Evolutionary conservation across 2,113 vertebrate genomes (phyloP), one percentile per base, ranked within the genome.

Genomic region (Osmerus eperlanus): DNA sequence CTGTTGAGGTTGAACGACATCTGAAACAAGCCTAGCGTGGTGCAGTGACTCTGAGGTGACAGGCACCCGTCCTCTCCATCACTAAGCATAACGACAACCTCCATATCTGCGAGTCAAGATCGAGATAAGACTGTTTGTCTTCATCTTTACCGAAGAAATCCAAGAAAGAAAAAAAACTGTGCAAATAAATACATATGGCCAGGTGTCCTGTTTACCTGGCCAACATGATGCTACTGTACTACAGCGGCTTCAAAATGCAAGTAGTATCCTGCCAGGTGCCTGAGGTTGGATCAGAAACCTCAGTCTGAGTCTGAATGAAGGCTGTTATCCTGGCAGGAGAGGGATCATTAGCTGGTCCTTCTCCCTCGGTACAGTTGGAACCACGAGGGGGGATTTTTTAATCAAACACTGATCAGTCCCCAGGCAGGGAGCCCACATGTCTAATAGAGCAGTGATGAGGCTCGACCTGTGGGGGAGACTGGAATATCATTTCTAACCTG

Each of bases 351-450:
- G 69, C 55, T 3, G 0, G 56, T 70, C 65, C 14, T 28, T 69
- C 58, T 70, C 71, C 65, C 21, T 72, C 85, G 79, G 76, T 85
- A 71, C 25, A 72, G 51, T 64, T 52, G 41, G 78, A 47, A 83
- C 72, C 74, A 1, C 55, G 65, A 71, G 82, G 60, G 70, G 62
- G 70, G 68, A 60, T 73, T 67, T 75, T 77, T 72, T 74, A 88
- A 87, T 84, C 78, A 87, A 89, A 83, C 71, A 73, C 28, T 75
- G 75, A 83, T 85, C 78, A 72, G 74, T 80, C 63, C 78, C 81
- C 64, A 14, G 41, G 72, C 60, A 21, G 21, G 21, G 21, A 21
- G 79, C 74, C 84, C 65, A 61, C 72, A 61, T 85, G 79, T 78
- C 68, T 77, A 81, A 84, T 76, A 72, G 85, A 85, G 71, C 59